Evolutionary conservation across 2,113 vertebrate species (phyloP).

Genomic region (Herpetotheres cachinnans): DNA sequence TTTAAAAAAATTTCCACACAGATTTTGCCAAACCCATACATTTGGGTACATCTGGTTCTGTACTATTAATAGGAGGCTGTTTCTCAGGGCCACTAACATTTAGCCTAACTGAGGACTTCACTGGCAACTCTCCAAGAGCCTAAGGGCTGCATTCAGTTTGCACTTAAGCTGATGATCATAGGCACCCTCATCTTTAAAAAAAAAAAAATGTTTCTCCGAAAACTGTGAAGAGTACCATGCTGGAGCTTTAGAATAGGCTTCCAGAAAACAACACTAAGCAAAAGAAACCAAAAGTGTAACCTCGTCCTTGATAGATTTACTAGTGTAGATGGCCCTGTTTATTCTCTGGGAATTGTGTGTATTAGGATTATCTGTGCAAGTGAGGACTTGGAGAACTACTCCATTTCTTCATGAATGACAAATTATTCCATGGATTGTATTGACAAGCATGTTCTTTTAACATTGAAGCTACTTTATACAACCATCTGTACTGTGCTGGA

Average conservation of each 20-base stretch:
- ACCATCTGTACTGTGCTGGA: not conserved
- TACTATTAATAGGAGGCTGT: not conserved
- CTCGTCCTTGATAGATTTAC: not conserved
- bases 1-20: not conserved
- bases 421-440: not conserved
- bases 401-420: not conserved
- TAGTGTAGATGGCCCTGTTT: not conserved
- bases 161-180: conserved; percentile 25
- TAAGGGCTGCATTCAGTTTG: conserved; percentile 38
- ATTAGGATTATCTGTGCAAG: not conserved
- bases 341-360: not conserved
- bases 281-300: not conserved
- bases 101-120: not conserved
- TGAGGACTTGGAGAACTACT: not conserved
- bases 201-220: conserved; percentile 6
- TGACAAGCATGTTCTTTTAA: not conserved
- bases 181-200: conserved; percentile 18
- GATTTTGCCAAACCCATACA: conserved; percentile 2
- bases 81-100: conserved; percentile 33
- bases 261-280: not conserved
- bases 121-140: conserved; percentile 40
- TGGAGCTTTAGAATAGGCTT: not conserved
- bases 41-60: conserved; percentile 44
- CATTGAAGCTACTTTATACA: not conserved
- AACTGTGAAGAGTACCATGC: not conserved